These are phyloP conservation scores for Canis aureus DNA, from an alignment of 2,113 vertebrate genomes.

Conservation along the genomic window DNA sequence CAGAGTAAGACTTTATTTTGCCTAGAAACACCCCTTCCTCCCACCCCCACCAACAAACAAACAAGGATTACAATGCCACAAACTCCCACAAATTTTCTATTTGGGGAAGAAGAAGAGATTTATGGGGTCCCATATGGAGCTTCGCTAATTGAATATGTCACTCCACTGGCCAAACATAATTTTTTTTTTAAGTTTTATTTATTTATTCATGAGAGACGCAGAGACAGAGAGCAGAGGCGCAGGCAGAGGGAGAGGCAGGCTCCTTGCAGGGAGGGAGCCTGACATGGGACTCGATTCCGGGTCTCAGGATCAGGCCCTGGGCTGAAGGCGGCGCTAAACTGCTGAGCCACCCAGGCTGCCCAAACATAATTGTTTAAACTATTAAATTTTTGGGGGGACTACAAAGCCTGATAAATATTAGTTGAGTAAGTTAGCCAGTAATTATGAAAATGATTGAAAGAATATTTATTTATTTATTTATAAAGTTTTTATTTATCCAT, in stretches of 20 bases:
- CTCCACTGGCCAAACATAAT: not conserved
- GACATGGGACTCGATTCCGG: too few species aligned
- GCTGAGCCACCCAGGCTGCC: not conserved
- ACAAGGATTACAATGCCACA: not conserved
- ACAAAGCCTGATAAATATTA: not conserved
- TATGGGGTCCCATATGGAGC: not conserved
- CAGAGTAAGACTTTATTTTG: not conserved
- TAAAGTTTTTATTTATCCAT: not conserved
- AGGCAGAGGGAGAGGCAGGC: too few species aligned
- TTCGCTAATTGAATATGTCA: not conserved
- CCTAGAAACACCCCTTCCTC: not conserved
- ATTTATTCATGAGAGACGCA: too few species aligned
- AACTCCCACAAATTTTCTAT: not conserved
- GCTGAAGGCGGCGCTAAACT: too few species aligned
- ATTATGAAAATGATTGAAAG: not conserved
- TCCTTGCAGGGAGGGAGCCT: too few species aligned
- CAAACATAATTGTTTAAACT: not conserved
- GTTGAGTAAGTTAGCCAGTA: not conserved
- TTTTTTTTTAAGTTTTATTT: not conserved
- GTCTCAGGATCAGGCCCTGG: too few species aligned
- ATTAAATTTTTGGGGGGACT: not conserved
- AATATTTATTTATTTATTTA: not conserved
- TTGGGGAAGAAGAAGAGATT: not conserved
- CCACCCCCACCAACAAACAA: not conserved
- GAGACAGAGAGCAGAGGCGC: too few species aligned